A percentile compares a stretch with the other conserved stretches of the same genome.
Evolutionary conservation across 2,888 invertebrate species (phyloP).

Genomic region (Nudaria mundana): DNA sequence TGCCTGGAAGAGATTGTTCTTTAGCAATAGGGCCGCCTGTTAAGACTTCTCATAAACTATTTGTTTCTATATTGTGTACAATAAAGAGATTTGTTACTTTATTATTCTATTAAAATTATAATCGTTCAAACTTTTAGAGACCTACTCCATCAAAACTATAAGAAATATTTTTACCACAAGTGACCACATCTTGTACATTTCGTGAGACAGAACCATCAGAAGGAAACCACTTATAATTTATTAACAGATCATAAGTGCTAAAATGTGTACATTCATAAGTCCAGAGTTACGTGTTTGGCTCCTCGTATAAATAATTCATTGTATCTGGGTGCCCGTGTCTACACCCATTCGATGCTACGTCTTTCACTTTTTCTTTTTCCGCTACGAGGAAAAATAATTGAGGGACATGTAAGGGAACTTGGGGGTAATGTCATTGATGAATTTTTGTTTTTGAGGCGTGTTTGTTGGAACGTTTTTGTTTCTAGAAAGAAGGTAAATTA

Average conservation of each 20-base stretch:
- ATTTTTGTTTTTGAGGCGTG: constrained; percentile 22
- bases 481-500: neutral
- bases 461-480: constrained; percentile 1
- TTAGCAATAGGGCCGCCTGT: no score
- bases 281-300: constrained; percentile 58
- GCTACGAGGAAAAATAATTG: constrained; percentile 41
- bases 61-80: no score
- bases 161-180: constrained; percentile 11
- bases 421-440: constrained; percentile 18
- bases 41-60: no score
- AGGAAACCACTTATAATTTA: constrained; percentile 69
- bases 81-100: no score
- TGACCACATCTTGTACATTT: constrained; percentile 32
- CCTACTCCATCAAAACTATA: no score
- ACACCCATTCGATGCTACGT: constrained; percentile 50
- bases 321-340: constrained; percentile 38
- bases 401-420: constrained; percentile 20
- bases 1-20: no score
- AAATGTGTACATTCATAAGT: constrained; percentile 77
- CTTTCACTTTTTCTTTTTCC: constrained; percentile 43
- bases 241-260: constrained; percentile 77
- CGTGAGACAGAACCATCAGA: constrained; percentile 62
- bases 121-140: neutral
- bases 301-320: constrained; percentile 69
- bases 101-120: neutral